Conservation (phyloP, 2,888 invertebrate species). For the Drosophila subquinaria region DNA sequence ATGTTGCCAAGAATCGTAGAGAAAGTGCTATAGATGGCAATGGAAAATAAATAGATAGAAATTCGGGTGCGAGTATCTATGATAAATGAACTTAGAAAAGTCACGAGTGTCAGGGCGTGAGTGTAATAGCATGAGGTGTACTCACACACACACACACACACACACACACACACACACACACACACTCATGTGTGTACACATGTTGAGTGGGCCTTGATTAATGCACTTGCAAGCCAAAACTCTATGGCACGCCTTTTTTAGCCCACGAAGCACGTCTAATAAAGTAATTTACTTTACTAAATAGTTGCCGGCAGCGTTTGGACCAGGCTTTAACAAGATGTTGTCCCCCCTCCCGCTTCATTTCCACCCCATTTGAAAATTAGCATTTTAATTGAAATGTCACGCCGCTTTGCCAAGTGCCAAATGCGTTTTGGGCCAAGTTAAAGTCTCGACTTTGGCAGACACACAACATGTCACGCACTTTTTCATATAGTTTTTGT, state of each 20-base stretch:
- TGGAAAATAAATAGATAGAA: slow-evolving; percentile 13
- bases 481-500: slow-evolving; percentile 59
- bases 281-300: slow-evolving; percentile 78
- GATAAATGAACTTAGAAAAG: slow-evolving; percentile 79
- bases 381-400: slow-evolving; percentile 83
- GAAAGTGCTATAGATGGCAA: slow-evolving; percentile 45
- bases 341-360: slow-evolving; percentile 16
- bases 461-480: slow-evolving; percentile 64
- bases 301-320: slow-evolving; percentile 71
- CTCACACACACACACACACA: slow-evolving; percentile 12
- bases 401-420: slow-evolving; percentile 75
- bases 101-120: slow-evolving; percentile 79
- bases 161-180: too few relatives aligned
- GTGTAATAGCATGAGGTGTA: slow-evolving; percentile 65
- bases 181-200: slow-evolving; percentile 32
- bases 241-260: slow-evolving; percentile 54
- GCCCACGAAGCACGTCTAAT: slow-evolving; percentile 67
- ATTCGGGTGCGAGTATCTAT: slow-evolving; percentile 38
- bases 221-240: slow-evolving; percentile 68
- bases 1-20: slow-evolving; percentile 33
- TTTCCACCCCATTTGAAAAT: slow-evolving; percentile 58
- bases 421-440: slow-evolving; percentile 53
- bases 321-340: slow-evolving; percentile 66
- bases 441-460: slow-evolving; percentile 25
- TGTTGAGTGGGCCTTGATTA: slow-evolving; percentile 71